Percentiles rank a stretch among this genome's conserved stretches.
Conservation (phyloP, 2,113 vertebrate species). For the Rhipidura dahli region DNA sequence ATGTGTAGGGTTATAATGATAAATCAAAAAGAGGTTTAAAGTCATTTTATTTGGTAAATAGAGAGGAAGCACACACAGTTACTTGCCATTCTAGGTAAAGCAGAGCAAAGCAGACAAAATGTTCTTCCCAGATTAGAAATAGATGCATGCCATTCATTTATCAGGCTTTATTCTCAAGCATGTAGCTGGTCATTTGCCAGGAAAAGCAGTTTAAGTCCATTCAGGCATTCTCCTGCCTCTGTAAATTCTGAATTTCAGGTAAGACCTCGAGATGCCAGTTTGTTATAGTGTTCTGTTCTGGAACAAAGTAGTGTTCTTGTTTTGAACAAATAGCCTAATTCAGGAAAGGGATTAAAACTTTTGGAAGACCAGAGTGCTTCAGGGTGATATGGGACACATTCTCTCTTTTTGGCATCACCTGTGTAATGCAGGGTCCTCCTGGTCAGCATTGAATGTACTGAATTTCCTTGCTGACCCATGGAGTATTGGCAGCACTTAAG, state of each 20-base stretch:
- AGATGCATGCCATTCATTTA: neutral
- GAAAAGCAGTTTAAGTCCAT: neutral
- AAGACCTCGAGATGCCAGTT: neutral
- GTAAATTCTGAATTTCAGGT: neutral
- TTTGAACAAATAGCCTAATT: neutral
- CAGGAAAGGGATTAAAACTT: neutral
- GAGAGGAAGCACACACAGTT: neutral
- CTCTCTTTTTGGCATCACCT: neutral
- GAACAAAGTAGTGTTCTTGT: accelerated
- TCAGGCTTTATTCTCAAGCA: neutral
- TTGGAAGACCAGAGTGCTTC: neutral
- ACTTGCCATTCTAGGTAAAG: neutral
- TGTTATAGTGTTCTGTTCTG: neutral
- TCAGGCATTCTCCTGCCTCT: neutral
- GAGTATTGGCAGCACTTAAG: neutral
- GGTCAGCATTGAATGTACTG: neutral
- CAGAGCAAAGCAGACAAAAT: neutral
- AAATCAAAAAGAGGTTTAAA: neutral
- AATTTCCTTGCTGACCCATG: neutral
- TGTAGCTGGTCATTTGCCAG: neutral
- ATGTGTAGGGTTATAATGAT: neutral
- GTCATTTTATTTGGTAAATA: neutral
- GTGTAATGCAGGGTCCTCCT: neutral
- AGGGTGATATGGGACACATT: neutral
- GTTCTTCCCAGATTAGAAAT: neutral